Base-by-base conservation (phyloP, 2,888 invertebrate species). In the Ariolimax columbianus region DNA sequence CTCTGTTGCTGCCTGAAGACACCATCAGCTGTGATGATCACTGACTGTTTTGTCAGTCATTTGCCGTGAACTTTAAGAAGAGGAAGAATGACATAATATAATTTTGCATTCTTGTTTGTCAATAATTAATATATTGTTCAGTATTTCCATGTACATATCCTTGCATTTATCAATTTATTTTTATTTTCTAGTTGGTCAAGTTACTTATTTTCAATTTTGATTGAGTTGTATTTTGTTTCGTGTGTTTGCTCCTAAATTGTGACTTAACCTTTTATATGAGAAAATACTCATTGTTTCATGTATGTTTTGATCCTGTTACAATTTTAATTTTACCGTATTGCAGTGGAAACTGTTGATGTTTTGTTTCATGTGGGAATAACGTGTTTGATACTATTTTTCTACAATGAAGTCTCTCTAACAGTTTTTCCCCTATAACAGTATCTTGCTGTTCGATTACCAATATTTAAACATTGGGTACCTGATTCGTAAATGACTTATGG, bases 201-300 rank as follows among this genome's bases (percentile, higher is more conserved):
- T n/a, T n/a, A n/a, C n/a, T n/a, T n/a, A 23, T 26, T 63, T 11
- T 7, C n/a, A n/a, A n/a, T n/a, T 1, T 63, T n/a, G 1, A n/a
- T 63, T 2, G 11, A n/a, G 23, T 63, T n/a, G n/a, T 63, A 4
- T 63, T 63, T 63, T 23, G 26, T 63, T 63, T 63, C n/a, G 3
- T 63, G 0, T 63, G 59, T 63, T 63, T 63, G 23, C n/a, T 63
- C n/a, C 23, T 9, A 63, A 63, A n/a, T 63, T 63, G 23, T 63
- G 4, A n/a, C n/a, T 63, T 63, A 63, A n/a, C 3, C n/a, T n/a
- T n/a, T 63, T 26, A 68, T 68, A 19, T 68, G 36, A 36, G 4
- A 68, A 68, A 68, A 68, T 68, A 68, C 68, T 68, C 68, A 68
- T 68, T 68, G 36, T 68, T 68, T 68, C 36, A 11, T 68, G 17